Evolutionary conservation across 2,113 vertebrate species (phyloP).

Genomic region (Lagopus leucura): DNA sequence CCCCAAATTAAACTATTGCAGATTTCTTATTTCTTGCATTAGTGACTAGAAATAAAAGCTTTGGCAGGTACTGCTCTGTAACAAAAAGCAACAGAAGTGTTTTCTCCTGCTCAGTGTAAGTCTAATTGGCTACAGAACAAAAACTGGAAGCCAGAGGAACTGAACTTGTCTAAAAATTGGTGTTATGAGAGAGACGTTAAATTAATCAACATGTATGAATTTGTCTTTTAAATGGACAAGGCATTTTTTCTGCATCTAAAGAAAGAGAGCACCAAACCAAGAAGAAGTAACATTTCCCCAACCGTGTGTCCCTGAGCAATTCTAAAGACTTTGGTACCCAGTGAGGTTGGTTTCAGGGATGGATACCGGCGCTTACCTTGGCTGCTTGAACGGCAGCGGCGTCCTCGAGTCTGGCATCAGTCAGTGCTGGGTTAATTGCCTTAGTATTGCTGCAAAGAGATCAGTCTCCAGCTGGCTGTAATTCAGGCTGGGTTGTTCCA

Average conservation of each 20-base stretch:
- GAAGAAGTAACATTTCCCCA: neutral
- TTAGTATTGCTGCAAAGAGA: slow-evolving; percentile 43
- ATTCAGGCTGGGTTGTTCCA: slow-evolving; percentile 69
- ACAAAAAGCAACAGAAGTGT: neutral
- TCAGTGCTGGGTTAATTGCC: slow-evolving; percentile 59
- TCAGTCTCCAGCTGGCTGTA: slow-evolving; percentile 59
- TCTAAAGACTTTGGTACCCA: neutral
- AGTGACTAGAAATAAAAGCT: neutral
- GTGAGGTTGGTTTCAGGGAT: slow-evolving; percentile 6
- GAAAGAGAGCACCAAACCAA: neutral
- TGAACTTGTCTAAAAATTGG: neutral
- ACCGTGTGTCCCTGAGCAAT: neutral
- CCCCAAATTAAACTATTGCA: neutral
- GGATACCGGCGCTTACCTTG: slow-evolving; percentile 25
- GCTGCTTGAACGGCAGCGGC: slow-evolving; percentile 16
- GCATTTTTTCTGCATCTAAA: slow-evolving; percentile 4
- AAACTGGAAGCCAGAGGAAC: neutral
- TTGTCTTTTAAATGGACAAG: neutral
- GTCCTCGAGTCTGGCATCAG: slow-evolving; percentile 25
- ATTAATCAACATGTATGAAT: neutral
- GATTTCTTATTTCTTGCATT: neutral
- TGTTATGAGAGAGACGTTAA: neutral
- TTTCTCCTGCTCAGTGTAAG: neutral
- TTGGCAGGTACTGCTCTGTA: neutral
- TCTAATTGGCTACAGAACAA: neutral